phyloP scores from a whole-genome alignment of 1,140 invertebrate species.

The Meloidogyne exigua region DNA sequence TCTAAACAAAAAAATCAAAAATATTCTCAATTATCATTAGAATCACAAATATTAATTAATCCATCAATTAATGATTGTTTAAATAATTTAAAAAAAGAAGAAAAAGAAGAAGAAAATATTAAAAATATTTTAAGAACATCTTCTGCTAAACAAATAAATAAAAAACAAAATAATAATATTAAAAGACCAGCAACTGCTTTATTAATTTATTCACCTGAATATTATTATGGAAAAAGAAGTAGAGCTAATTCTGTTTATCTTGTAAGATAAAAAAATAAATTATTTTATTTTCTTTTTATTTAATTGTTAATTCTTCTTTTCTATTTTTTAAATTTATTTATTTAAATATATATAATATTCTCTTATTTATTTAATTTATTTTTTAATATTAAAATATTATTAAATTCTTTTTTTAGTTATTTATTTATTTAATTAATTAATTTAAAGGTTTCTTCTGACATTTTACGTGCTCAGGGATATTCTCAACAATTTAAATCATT shows the following conservation, averaged over 20 bases:
- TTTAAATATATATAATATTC: too few species aligned
- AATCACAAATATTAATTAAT: neutral
- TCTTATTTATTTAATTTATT: too few species aligned
- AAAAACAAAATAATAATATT: neutral
- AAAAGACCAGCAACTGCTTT: neutral
- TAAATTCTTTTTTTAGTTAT: too few species aligned
- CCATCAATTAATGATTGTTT: neutral
- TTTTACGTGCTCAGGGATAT: conserved; percentile 42
- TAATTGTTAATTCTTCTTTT: too few species aligned
- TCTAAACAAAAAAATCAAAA: neutral
- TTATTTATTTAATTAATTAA: neutral
- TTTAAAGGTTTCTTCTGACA: conserved; percentile 45
- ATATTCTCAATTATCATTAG: neutral
- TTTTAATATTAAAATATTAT: too few species aligned
- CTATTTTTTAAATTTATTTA: too few species aligned
- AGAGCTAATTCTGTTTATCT: conserved; percentile 28
- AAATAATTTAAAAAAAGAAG: neutral
- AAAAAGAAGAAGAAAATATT: neutral
- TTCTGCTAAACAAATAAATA: neutral
- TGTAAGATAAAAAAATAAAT: conserved; percentile 19
- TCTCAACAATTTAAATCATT: conserved; percentile 50
- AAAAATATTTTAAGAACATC: neutral
- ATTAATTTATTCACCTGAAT: conserved; percentile 1
- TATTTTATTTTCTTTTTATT: too few species aligned
- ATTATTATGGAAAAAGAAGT: neutral